Evolutionary conservation across 2,797 vertebrate species (phyloP).

Genomic region (Epinephelus malabaricus): DNA sequence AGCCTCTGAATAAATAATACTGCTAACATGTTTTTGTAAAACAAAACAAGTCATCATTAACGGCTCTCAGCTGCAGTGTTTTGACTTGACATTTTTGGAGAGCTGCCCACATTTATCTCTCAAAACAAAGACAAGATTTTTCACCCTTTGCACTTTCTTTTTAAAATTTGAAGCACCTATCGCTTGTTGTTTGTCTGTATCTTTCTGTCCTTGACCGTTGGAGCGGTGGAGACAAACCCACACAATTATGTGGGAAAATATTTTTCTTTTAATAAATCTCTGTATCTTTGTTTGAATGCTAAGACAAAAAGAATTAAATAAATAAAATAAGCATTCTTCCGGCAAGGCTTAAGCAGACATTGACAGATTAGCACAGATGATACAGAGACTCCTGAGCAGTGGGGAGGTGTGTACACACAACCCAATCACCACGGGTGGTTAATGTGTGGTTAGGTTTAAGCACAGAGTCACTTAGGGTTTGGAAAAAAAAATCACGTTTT

Average conservation of each 20-base stretch:
- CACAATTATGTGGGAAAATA: neutral
- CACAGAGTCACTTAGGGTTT: no score
- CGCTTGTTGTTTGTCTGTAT: neutral
- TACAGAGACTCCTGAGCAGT: neutral
- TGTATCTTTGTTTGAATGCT: neutral
- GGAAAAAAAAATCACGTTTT: no score
- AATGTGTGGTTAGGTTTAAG: no score
- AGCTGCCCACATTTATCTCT: neutral
- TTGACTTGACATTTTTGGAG: neutral
- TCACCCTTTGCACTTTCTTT: neutral
- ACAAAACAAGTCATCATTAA: no score
- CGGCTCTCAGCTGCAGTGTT: neutral
- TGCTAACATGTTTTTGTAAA: no score
- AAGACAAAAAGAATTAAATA: neutral
- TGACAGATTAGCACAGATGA: constrained; percentile 5
- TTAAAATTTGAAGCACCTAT: neutral
- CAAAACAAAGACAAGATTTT: neutral
- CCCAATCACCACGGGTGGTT: no score
- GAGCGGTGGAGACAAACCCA: neutral
- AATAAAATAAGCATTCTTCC: neutral
- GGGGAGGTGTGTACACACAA: no score
- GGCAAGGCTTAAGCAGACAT: constrained; percentile 1
- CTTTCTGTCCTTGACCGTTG: neutral
- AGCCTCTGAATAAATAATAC: no score
- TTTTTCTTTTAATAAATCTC: neutral